Conservation (phyloP, 2,888 invertebrate genomes). For the Sminthurinus aureus region DNA sequence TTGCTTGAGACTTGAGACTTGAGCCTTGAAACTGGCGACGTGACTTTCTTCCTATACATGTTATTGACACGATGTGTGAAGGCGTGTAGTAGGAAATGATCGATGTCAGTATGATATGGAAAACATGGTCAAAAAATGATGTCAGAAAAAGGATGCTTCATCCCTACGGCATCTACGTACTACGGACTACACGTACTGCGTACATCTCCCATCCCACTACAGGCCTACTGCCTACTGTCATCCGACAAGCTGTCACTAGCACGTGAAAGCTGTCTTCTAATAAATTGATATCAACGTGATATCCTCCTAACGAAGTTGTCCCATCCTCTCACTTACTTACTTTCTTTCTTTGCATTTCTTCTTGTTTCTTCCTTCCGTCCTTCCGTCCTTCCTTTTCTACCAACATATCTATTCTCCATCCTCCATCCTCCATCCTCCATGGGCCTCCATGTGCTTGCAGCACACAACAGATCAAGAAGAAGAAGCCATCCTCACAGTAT, state of each 20-base stretch:
- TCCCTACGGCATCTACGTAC: not conserved
- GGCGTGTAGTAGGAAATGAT: conserved; percentile 29
- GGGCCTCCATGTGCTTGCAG: too few relatives aligned
- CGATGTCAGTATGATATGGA: conserved; percentile 35
- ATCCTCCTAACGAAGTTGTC: conserved; percentile 42
- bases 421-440: not conserved
- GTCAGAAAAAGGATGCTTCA: conserved; percentile 16
- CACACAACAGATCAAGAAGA: too few relatives aligned
- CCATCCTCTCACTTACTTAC: not conserved
- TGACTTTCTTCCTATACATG: too few relatives aligned
- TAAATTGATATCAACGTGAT: conserved; percentile 52
- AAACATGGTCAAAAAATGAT: conserved; percentile 10
- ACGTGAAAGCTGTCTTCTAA: conserved; percentile 51
- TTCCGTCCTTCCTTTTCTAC: conserved; percentile 6
- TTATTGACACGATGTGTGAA: not conserved
- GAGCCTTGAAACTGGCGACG: too few relatives aligned
- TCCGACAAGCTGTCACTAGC: conserved; percentile 46
- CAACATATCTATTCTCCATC: not conserved
- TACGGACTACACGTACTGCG: too few relatives aligned
- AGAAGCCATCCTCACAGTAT: too few relatives aligned
- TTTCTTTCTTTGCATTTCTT: not conserved
- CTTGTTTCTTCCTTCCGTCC: not conserved
- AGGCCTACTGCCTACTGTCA: conserved; percentile 32
- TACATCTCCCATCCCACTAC: conserved; percentile 23
- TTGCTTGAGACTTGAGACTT: too few relatives aligned